Conservation (phyloP, 2,113 vertebrate genomes). For the Catharus bicknelli region DNA sequence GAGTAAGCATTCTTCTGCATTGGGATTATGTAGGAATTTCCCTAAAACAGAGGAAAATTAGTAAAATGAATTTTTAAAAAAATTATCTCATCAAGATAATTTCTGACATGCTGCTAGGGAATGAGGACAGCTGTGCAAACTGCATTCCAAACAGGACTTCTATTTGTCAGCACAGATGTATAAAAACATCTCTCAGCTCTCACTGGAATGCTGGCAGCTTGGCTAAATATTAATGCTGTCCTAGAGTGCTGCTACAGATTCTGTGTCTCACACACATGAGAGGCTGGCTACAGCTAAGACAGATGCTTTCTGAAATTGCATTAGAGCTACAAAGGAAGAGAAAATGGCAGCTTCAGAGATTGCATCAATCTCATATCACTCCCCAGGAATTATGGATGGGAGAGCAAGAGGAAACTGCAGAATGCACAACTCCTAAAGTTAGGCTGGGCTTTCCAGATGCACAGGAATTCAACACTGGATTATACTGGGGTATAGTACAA, state of each 20-base stretch:
- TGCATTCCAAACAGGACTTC: neutral
- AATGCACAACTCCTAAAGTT: neutral
- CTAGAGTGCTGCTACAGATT: neutral
- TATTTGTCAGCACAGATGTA: slow-evolving; percentile 34
- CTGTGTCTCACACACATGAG: neutral
- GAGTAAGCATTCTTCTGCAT: neutral
- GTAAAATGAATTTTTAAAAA: neutral
- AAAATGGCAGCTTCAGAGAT: neutral
- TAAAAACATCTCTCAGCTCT: neutral
- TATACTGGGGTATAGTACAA: neutral
- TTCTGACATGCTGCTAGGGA: neutral
- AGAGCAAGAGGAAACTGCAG: neutral
- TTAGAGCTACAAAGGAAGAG: neutral
- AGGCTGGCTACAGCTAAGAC: neutral
- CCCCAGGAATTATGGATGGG: neutral
- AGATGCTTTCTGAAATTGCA: neutral
- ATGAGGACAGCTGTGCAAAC: slow-evolving; percentile 28
- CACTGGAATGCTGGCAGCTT: slow-evolving; percentile 3
- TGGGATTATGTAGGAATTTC: neutral
- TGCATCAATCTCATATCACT: neutral
- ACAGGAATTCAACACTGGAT: neutral
- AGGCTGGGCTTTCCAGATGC: neutral
- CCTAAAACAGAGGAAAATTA: neutral
- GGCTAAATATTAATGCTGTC: neutral
- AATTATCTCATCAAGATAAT: neutral